These are phyloP conservation scores for Kryptolebias marmoratus DNA, from an alignment of 2,113 vertebrate species.

Conservation along the genomic window DNA sequence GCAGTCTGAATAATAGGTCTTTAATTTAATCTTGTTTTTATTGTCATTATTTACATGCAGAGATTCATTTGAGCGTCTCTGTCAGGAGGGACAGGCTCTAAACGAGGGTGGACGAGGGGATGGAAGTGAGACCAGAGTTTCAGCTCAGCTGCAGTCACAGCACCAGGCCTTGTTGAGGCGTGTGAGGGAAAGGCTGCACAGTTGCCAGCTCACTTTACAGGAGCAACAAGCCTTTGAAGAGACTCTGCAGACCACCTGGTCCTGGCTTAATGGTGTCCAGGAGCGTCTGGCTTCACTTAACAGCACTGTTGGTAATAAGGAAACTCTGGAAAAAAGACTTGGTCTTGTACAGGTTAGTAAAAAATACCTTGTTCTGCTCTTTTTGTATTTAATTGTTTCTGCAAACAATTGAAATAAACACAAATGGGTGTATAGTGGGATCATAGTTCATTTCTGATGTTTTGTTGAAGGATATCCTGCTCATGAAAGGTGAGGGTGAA, in stretches of 20 bases:
- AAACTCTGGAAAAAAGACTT: constrained; percentile 85
- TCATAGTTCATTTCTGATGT: not conserved
- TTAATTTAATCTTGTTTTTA: too few relatives aligned
- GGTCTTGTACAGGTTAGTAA: constrained; percentile 88
- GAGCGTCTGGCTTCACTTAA: constrained; percentile 85
- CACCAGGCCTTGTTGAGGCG: constrained; percentile 87
- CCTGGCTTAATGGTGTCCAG: constrained; percentile 87
- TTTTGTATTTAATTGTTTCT: not conserved
- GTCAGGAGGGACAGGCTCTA: constrained; percentile 88
- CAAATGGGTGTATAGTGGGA: not conserved
- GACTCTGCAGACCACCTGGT: constrained; percentile 88
- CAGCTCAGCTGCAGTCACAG: constrained; percentile 86
- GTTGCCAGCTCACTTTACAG: constrained; percentile 89
- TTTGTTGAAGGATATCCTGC: constrained; percentile 86
- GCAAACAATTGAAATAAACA: not conserved
- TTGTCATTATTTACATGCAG: constrained; percentile 66
- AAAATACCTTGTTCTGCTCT: not conserved
- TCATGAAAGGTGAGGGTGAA: constrained; percentile 96
- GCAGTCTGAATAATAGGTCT: too few relatives aligned
- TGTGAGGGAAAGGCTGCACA: constrained; percentile 84
- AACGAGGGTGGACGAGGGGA: constrained; percentile 87
- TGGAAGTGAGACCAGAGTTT: constrained; percentile 84
- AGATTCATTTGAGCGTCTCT: constrained; percentile 91
- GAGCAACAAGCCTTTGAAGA: constrained; percentile 93
- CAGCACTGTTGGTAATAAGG: constrained; percentile 88